These are phyloP conservation scores for Listronotus oregonensis DNA, from an alignment of 1,140 invertebrate species.

Conservation along the genomic window DNA sequence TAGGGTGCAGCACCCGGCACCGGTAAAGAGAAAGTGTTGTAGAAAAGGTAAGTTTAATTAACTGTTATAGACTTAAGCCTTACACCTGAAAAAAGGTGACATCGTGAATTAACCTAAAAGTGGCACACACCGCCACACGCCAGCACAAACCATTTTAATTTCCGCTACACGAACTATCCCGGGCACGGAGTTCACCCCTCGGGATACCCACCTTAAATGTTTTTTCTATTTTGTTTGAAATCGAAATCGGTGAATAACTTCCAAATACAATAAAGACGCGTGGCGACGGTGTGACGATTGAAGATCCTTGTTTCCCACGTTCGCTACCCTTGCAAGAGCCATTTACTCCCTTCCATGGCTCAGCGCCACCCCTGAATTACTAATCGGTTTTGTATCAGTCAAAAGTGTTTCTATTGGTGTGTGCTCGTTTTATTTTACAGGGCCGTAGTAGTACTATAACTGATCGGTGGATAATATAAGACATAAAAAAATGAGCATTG, in stretches of 20 bases:
- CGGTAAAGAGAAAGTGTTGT: too few relatives aligned
- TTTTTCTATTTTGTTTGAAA: slow-evolving; percentile 32
- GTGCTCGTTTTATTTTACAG: too few relatives aligned
- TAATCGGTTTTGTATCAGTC: slow-evolving; percentile 46
- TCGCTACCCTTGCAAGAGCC: slow-evolving; percentile 16
- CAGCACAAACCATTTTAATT: slow-evolving; percentile 9
- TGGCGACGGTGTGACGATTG: slow-evolving; percentile 49
- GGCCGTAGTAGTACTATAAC: too few relatives aligned
- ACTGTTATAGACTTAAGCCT: too few relatives aligned
- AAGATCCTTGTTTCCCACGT: slow-evolving; percentile 48
- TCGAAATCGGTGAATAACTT: slow-evolving; percentile 27
- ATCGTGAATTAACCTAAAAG: background rate
- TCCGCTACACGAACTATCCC: background rate
- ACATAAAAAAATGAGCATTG: too few relatives aligned
- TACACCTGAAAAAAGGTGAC: too few relatives aligned
- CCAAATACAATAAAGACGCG: slow-evolving; percentile 38
- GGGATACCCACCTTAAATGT: background rate
- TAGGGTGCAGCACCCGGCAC: too few relatives aligned
- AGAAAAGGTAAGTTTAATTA: too few relatives aligned
- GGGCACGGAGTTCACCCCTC: slow-evolving; percentile 11
- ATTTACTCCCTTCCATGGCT: slow-evolving; percentile 20
- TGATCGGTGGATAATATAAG: too few relatives aligned
- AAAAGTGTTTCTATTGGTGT: slow-evolving; percentile 16
- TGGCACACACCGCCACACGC: slow-evolving; percentile 12
- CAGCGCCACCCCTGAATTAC: slow-evolving; percentile 35